A percentile compares a stretch with the other conserved stretches of the same genome.
Evolutionary conservation across 2,888 invertebrate genomes (phyloP).

Genomic region (Toxonevra muliebris): DNA sequence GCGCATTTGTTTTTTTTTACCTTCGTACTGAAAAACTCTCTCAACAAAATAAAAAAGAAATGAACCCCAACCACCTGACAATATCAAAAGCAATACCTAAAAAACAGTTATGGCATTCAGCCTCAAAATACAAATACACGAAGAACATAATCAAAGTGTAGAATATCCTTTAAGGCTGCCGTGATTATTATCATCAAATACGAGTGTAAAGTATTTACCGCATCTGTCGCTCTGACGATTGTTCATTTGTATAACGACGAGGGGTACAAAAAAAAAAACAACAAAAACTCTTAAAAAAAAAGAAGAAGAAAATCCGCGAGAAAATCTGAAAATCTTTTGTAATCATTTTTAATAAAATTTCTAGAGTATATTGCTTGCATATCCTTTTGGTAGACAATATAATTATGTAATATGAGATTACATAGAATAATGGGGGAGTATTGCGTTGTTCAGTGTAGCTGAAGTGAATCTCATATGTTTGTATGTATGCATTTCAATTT

Average conservation of each 20-base stretch:
- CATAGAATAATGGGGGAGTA: not conserved
- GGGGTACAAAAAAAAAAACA: too few species aligned
- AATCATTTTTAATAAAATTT: constrained; percentile 5
- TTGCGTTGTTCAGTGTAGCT: not conserved
- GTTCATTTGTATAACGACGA: too few species aligned
- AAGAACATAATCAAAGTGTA: too few species aligned
- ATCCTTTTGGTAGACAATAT: not conserved
- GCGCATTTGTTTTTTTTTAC: not conserved
- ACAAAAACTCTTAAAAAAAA: not conserved
- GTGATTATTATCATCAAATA: constrained; percentile 4
- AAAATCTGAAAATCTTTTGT: constrained; percentile 10
- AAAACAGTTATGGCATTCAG: not conserved
- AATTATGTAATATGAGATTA: not conserved
- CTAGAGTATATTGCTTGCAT: not conserved
- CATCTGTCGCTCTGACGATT: not conserved
- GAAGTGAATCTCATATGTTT: not conserved
- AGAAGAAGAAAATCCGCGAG: constrained; percentile 19
- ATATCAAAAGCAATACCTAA: constrained; percentile 19
- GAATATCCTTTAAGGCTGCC: constrained; percentile 27
- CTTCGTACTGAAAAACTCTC: not conserved
- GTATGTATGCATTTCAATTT: not conserved
- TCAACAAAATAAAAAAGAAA: not conserved
- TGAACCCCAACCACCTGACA: constrained; percentile 40
- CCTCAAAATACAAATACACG: too few species aligned
- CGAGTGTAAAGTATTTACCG: not conserved